Percentiles rank a stretch among this genome's conserved stretches.
These are phyloP conservation scores for Rattus norvegicus DNA, from an alignment of 2,113 vertebrate genomes.

Conservation along the genomic window DNA sequence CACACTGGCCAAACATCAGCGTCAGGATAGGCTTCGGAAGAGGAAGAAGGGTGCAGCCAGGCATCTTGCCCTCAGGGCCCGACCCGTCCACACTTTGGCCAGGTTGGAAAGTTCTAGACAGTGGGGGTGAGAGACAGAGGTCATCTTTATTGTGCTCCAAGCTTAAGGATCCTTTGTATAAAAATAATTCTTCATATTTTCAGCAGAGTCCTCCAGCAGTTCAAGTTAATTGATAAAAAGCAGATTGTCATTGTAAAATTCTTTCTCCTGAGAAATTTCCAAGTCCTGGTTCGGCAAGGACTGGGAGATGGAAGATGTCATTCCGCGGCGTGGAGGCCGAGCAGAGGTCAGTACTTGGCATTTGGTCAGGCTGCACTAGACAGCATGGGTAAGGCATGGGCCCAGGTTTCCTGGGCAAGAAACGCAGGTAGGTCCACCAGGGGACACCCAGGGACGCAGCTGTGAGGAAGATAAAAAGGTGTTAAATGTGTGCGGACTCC, in stretches of 20 bases:
- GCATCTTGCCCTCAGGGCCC: not conserved
- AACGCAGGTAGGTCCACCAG: not conserved
- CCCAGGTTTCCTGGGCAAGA: not conserved
- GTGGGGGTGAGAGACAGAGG: not conserved
- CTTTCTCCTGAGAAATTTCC: constrained; percentile 73
- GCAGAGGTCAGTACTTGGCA: not conserved
- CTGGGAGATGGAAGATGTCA: not conserved
- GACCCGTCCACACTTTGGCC: not conserved
- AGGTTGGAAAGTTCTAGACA: not conserved
- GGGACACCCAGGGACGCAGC: not conserved
- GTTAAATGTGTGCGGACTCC: not conserved
- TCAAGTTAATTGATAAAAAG: constrained; percentile 82
- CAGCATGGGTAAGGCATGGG: not conserved
- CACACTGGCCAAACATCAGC: not conserved
- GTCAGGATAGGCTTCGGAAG: not conserved
- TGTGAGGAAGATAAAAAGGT: not conserved
- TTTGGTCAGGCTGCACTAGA: not conserved
- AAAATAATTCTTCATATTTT: constrained; percentile 92
- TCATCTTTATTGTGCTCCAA: constrained; percentile 63
- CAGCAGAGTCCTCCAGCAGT: constrained; percentile 72
- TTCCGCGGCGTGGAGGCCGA: not conserved
- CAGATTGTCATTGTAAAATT: constrained; percentile 73
- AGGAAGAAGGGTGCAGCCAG: not conserved
- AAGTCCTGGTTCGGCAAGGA: constrained; percentile 42
- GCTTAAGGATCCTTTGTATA: constrained; percentile 85